Evolutionary conservation across 2,797 vertebrate species (phyloP).

Genomic region (Coilia nasus): DNA sequence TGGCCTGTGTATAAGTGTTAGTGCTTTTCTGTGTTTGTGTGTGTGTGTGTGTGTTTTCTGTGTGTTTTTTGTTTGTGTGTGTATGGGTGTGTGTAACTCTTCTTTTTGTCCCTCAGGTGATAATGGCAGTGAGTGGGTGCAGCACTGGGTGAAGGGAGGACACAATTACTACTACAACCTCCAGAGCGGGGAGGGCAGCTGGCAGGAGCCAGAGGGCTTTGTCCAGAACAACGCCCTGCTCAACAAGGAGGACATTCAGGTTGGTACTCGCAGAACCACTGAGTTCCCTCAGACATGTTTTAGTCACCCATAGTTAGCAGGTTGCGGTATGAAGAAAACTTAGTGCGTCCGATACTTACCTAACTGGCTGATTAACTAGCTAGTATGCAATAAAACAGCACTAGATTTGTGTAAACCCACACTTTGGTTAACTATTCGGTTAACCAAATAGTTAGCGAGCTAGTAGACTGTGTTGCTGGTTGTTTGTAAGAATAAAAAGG

Average conservation of each 20-base stretch:
- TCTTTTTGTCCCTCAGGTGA: slow-evolving; percentile 71
- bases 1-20: not conserved
- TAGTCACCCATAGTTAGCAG: not conserved
- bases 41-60: not conserved
- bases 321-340: not conserved
- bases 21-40: not conserved
- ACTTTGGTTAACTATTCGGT: too few relatives aligned
- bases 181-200: slow-evolving; percentile 81
- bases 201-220: slow-evolving; percentile 86
- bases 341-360: not conserved
- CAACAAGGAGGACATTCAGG: slow-evolving; percentile 96
- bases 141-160: slow-evolving; percentile 97
- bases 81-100: slow-evolving; percentile 31
- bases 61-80: not conserved
- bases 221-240: slow-evolving; percentile 85
- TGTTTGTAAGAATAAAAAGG: not conserved
- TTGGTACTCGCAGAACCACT: slow-evolving; percentile 50
- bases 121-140: slow-evolving; percentile 87
- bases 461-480: not conserved
- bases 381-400: not conserved
- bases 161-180: slow-evolving; percentile 94
- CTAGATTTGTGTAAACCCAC: too few relatives aligned
- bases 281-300: not conserved
- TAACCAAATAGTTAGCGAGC: not conserved
- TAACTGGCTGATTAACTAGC: not conserved